A percentile compares a stretch with the other conserved stretches of the same genome.
Evolutionary conservation across 2,888 invertebrate species (phyloP).

Genomic region (Diplazon laetatorius): DNA sequence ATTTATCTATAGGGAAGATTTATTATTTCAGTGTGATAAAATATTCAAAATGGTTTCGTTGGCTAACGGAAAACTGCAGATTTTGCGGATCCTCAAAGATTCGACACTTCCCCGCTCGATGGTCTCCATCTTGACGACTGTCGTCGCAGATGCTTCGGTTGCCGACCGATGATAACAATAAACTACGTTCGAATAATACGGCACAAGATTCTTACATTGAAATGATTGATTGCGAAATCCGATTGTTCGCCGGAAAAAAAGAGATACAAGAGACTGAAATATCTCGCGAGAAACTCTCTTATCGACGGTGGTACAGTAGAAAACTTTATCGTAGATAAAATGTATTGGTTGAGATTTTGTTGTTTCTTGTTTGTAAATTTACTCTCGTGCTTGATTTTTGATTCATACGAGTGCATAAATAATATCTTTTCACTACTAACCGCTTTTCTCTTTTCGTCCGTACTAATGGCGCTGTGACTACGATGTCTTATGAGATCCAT

Average conservation of each 20-base stretch:
- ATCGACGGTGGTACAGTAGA: constrained; percentile 32
- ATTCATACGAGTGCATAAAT: neutral
- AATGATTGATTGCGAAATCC: neutral
- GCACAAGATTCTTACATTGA: neutral
- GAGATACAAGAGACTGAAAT: neutral
- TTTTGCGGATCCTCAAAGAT: no score
- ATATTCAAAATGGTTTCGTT: no score
- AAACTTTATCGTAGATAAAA: constrained; percentile 6
- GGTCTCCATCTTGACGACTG: no score
- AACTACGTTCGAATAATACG: neutral
- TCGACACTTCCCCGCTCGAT: no score
- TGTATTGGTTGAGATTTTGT: no score
- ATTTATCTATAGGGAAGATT: no score
- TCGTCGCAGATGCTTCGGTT: constrained; percentile 10
- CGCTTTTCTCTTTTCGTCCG: constrained; percentile 89
- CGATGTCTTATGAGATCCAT: constrained; percentile 95
- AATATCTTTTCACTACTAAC: constrained; percentile 83
- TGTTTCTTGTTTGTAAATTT: neutral
- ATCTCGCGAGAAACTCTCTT: constrained; percentile 11
- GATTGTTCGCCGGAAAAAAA: neutral
- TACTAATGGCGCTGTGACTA: constrained; percentile 88
- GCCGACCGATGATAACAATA: constrained; percentile 13
- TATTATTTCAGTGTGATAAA: no score
- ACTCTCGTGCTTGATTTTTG: neutral
- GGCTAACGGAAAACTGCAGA: no score